phyloP scores from a whole-genome alignment of 2,113 vertebrate species.

The Orycteropus afer region DNA sequence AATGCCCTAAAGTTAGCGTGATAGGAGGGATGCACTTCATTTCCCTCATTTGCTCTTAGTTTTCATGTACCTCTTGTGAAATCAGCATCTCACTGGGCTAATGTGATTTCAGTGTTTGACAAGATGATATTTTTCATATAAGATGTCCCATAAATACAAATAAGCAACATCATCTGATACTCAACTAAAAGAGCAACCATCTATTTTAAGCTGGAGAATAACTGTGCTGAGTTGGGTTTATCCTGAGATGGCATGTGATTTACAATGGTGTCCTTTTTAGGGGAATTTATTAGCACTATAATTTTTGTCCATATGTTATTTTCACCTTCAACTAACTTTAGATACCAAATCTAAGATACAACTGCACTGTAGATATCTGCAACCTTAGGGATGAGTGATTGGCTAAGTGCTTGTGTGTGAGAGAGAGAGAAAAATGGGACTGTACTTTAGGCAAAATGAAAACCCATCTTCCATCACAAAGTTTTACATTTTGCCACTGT shows the following conservation, averaged over 20 bases:
- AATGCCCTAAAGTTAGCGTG: not conserved
- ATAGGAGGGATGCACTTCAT: not conserved
- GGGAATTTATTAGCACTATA: not conserved
- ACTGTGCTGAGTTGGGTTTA: not conserved
- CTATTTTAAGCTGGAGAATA: not conserved
- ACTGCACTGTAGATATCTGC: not conserved
- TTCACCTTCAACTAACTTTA: not conserved
- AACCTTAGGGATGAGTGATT: not conserved
- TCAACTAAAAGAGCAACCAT: not conserved
- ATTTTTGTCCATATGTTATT: not conserved
- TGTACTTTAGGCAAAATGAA: not conserved
- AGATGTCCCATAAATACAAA: not conserved
- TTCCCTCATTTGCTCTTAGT: not conserved
- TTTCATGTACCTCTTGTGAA: not conserved
- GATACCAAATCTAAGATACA: not conserved
- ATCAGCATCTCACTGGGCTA: not conserved
- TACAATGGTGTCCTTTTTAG: not conserved
- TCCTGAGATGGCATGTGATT: not conserved
- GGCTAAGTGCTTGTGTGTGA: rapidly evolving
- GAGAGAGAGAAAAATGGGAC: too few relatives aligned
- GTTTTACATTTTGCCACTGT: not conserved
- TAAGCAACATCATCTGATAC: not conserved
- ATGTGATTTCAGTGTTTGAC: not conserved
- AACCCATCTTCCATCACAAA: not conserved
- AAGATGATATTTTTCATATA: not conserved